These are phyloP conservation scores for Lophotriccus pileatus DNA, from an alignment of 2,797 vertebrate genomes.

Conservation along the genomic window DNA sequence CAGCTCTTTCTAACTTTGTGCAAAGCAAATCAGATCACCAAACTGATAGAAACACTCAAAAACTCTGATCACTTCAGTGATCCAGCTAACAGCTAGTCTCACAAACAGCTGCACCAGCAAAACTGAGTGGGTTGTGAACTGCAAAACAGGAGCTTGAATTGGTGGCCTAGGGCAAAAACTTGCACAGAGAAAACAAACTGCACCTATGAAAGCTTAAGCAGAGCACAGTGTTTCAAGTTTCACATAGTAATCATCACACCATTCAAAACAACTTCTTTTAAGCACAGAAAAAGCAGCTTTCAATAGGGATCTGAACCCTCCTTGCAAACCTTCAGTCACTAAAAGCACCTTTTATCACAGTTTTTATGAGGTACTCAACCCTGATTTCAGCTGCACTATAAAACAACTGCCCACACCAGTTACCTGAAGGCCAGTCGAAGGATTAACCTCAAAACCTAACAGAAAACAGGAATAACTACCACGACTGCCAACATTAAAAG, in stretches of 20 bases:
- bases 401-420: background rate
- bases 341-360: background rate
- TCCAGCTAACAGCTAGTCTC: background rate
- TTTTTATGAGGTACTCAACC: background rate
- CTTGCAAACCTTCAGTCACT: background rate
- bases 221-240: background rate
- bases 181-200: background rate
- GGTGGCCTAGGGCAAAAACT: background rate
- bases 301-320: background rate
- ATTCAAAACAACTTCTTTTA: background rate
- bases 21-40: background rate
- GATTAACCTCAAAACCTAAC: background rate
- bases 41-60: background rate
- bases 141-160: background rate
- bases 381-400: background rate
- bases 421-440: background rate
- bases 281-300: background rate
- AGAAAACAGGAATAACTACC: background rate
- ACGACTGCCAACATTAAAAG: background rate
- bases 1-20: background rate
- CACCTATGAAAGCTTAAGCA: background rate
- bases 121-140: background rate
- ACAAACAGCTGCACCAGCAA: background rate
- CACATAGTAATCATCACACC: background rate
- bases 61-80: background rate